Evolutionary conservation across 2,797 vertebrate species (phyloP).

Genomic region (Gallinago stenura): DNA sequence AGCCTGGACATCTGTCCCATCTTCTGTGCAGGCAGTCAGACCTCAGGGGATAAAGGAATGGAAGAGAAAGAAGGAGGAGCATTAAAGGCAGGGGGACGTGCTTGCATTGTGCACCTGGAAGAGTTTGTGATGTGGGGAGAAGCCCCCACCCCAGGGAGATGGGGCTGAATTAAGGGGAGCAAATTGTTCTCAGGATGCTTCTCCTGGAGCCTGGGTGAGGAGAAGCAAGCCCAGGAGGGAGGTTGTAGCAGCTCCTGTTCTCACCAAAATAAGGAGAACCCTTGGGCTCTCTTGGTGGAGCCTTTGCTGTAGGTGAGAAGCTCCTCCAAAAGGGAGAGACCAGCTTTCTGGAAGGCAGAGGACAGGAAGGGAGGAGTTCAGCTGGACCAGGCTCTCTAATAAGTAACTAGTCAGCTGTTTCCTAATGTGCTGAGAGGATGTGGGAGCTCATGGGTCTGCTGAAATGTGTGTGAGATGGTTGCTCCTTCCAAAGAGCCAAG

Average conservation of each 20-base stretch:
- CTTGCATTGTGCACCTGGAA: background rate
- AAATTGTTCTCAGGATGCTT: background rate
- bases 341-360: background rate
- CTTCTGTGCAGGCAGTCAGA: background rate
- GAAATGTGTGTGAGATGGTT: background rate
- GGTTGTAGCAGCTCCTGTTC: background rate
- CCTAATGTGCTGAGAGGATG: background rate
- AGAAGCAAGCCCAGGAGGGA: background rate
- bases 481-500: background rate
- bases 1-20: conserved; percentile 4
- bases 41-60: background rate
- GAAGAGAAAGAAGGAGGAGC: background rate
- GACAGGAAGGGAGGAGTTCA: conserved; percentile 64
- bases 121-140: background rate
- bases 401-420: background rate
- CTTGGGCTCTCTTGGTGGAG: background rate
- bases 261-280: background rate
- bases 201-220: background rate
- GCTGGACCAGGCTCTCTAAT: background rate
- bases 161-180: fast-evolving
- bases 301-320: conserved; percentile 55
- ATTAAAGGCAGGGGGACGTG: background rate
- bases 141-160: background rate
- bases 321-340: background rate
- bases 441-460: background rate